These are phyloP conservation scores for Elysia chlorotica DNA, from an alignment of 1,140 invertebrate species.

Conservation along the genomic window DNA sequence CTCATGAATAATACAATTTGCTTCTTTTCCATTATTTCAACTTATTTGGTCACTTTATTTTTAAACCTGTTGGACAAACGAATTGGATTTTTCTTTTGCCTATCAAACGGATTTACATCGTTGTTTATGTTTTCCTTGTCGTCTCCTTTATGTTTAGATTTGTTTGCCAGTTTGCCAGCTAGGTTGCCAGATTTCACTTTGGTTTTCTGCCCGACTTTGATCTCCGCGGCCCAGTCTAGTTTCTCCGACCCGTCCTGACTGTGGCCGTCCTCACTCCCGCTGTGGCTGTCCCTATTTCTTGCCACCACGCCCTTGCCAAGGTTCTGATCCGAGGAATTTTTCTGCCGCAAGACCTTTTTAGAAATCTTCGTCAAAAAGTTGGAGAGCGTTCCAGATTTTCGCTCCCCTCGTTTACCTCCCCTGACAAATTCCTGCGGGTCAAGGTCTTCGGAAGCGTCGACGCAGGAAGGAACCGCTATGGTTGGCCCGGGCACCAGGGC, in stretches of 20 bases:
- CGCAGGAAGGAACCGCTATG: constrained; percentile 2
- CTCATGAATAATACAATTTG: neutral
- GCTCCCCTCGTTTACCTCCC: constrained; percentile 30
- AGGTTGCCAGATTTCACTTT: neutral
- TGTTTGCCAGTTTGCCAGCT: neutral
- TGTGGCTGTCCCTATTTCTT: neutral
- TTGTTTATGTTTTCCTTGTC: constrained; percentile 16
- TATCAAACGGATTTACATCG: constrained; percentile 6
- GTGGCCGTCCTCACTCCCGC: neutral
- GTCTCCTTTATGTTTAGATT: neutral
- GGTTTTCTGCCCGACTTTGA: neutral
- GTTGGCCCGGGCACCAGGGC: constrained; percentile 24
- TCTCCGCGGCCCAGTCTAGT: neutral
- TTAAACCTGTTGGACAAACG: constrained; percentile 19
- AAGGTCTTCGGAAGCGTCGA: neutral
- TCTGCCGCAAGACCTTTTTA: constrained; percentile 34
- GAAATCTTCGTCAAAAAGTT: constrained; percentile 45
- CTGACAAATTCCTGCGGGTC: neutral
- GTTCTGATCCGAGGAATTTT: constrained; percentile 18
- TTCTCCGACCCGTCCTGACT: neutral
- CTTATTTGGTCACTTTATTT: constrained; percentile 5
- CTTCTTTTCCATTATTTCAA: too few relatives aligned
- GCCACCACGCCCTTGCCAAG: neutral
- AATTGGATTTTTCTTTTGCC: constrained; percentile 11
- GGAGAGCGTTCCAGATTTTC: constrained; percentile 31